phyloP scores from a whole-genome alignment of 92 coral and sea anemone genomes.

The Porites evermanni region DNA sequence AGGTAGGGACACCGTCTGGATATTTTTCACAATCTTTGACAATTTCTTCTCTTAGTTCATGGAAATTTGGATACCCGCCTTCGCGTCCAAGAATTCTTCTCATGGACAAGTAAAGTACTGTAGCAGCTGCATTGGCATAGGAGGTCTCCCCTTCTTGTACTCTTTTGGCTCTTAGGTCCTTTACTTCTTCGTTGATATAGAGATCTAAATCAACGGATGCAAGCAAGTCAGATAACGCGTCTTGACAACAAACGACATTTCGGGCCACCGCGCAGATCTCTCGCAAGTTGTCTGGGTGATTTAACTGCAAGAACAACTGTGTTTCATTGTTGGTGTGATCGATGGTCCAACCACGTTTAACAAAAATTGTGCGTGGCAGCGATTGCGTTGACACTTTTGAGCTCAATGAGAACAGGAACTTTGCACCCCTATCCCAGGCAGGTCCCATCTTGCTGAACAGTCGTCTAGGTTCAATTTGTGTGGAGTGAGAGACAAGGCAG shows the following conservation, averaged over 20 bases:
- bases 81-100: constrained; percentile 60
- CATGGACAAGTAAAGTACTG: constrained; percentile 72
- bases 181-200: constrained; percentile 50
- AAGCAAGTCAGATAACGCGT: not conserved
- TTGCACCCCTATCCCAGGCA: constrained; percentile 48
- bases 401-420: constrained; percentile 59
- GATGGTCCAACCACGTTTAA: not conserved
- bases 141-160: constrained; percentile 47
- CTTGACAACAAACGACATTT: not conserved
- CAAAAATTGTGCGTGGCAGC: constrained; percentile 52
- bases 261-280: not conserved
- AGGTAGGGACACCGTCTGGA: constrained; percentile 8
- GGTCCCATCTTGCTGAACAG: constrained; percentile 20
- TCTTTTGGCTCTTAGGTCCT: constrained; percentile 14
- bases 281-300: not conserved
- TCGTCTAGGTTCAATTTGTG: constrained; percentile 10
- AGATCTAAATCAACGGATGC: not conserved
- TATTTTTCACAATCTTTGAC: not conserved
- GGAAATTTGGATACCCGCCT: constrained; percentile 74
- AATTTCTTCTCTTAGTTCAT: constrained; percentile 27
- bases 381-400: constrained; percentile 48
- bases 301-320: not conserved
- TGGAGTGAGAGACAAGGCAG: constrained; percentile 46
- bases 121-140: constrained; percentile 73
- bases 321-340: not conserved